Base-by-base conservation (phyloP, 2,797 vertebrate genomes). In the Pipistrellus nathusii region DNA sequence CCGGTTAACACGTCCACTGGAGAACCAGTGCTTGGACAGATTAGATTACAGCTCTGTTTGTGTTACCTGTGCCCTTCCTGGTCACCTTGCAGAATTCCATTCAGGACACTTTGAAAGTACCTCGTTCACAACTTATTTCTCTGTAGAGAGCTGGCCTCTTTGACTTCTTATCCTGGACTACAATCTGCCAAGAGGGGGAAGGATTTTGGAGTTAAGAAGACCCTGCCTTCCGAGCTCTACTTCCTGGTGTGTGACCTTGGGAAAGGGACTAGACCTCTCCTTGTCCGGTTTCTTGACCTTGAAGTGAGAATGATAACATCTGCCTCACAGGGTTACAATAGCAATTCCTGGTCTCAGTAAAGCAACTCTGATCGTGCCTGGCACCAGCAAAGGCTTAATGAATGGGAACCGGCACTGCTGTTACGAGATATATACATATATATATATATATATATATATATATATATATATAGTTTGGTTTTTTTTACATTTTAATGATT, bases 401-500 rank as follows among this genome's bases (percentile, higher is more conserved):
- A 73, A 20, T 44, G 68, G 53, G 41, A 90, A 18, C 35, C 32
- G 14, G 57, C 59, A 25, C 57, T 55, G n/a, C 68, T 57, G 51
- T 59, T 5, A 57, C 0, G 2, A n/a, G n/a, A n/a, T n/a, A n/a
- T n/a, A n/a, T n/a, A n/a, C n/a, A n/a, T n/a, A n/a, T n/a, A n/a
- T n/a, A n/a, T n/a, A n/a, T n/a, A n/a, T n/a, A n/a, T n/a, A n/a
- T n/a, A n/a, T n/a, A n/a, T n/a, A n/a, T n/a, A n/a, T n/a, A n/a
- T n/a, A n/a, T n/a, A n/a, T n/a, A n/a, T n/a, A n/a, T n/a, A n/a
- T n/a, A n/a, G n/a, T n/a, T n/a, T n/a, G n/a, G n/a, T n/a, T n/a
- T 53, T 35, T 92, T 46, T 95, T 62, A 30, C 2, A 59, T 81
- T 92, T 64, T 71, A 81, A 81, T 82, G 83, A 93, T 88, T 76